phyloP scores from a whole-genome alignment of 2,888 invertebrate species.

The Nomada flava region DNA sequence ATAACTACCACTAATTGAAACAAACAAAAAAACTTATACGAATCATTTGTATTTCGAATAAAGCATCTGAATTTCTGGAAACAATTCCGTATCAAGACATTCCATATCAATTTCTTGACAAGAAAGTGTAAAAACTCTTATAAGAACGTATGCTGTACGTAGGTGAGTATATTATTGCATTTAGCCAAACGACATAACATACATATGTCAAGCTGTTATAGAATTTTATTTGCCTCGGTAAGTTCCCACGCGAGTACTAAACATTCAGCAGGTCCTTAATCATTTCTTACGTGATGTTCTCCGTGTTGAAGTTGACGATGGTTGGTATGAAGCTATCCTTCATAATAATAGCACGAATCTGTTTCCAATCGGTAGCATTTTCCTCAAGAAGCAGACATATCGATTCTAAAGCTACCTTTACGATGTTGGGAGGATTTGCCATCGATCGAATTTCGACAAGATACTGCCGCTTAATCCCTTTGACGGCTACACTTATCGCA shows the following conservation, averaged over 20 bases:
- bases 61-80: not conserved
- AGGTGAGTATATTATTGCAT: constrained; percentile 45
- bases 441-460: constrained; percentile 97
- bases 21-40: not conserved
- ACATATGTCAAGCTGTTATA: constrained; percentile 76
- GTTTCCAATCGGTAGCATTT: constrained; percentile 96
- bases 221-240: constrained; percentile 62
- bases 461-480: constrained; percentile 98
- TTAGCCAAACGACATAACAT: constrained; percentile 64
- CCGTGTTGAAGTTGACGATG: constrained; percentile 97
- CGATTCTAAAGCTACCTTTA: constrained; percentile 97
- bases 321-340: constrained; percentile 98
- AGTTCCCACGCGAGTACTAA: constrained; percentile 74
- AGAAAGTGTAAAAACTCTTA: not conserved
- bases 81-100: no score
- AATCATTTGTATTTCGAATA: no score
- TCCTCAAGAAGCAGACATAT: constrained; percentile 97
- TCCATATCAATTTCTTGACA: no score
- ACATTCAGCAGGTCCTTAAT: constrained; percentile 72
- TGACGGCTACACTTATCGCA: constrained; percentile 89
- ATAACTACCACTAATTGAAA: constrained; percentile 27
- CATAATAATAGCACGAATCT: constrained; percentile 95
- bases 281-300: constrained; percentile 93
- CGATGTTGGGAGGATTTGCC: constrained; percentile 96
- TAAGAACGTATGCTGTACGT: constrained; percentile 35